phyloP scores from a whole-genome alignment of 2,888 invertebrate genomes.

The Peribatodes rhomboidaria region DNA sequence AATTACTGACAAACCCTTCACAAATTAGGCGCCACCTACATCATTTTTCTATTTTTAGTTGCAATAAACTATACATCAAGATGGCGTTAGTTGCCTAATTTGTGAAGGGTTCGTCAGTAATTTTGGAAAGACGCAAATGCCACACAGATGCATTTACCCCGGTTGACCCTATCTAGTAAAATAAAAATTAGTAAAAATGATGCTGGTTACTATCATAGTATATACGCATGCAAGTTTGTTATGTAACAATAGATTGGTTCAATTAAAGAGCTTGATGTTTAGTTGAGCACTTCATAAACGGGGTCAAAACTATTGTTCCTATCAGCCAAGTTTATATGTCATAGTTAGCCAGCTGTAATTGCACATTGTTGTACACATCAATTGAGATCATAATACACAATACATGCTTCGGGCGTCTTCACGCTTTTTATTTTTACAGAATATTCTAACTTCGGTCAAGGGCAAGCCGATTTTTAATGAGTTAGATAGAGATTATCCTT shows the following conservation, averaged over 20 bases:
- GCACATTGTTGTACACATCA: neutral
- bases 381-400: no score
- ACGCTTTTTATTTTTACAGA: constrained; percentile 1
- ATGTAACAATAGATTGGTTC: constrained; percentile 27
- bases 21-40: no score
- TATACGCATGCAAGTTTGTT: neutral
- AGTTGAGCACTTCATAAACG: constrained; percentile 9
- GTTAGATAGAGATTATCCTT: neutral
- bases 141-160: no score
- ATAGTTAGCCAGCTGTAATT: no score
- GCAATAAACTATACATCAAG: no score
- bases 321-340: constrained; percentile 6
- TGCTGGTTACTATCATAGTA: neutral
- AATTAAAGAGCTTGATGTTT: constrained; percentile 22
- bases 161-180: no score
- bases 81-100: no score
- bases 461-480: neutral
- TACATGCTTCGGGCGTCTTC: constrained; percentile 11
- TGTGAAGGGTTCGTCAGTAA: no score
- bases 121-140: no score
- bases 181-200: no score
- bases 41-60: no score
- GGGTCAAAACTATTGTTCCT: constrained; percentile 23
- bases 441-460: constrained; percentile 7
- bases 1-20: no score